Conservation (phyloP, 30 jellyfish, hydroid and myxozoan species). For the Turritopsis rubra region DNA sequence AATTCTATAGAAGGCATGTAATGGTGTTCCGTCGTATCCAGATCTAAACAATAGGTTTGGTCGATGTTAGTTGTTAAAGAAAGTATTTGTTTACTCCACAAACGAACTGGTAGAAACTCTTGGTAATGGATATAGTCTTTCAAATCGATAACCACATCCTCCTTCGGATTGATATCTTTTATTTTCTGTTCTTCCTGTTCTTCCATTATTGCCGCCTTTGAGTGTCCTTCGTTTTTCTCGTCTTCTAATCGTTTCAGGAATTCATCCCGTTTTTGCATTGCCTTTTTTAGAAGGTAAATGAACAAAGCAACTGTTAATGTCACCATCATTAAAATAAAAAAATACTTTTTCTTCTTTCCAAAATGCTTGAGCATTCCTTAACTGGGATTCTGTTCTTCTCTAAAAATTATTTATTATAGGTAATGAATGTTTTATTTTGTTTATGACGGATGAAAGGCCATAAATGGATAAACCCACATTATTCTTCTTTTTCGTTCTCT, state of each 20-base stretch:
- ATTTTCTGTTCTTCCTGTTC: conserved; percentile 22
- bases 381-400: background rate
- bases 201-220: conserved; percentile 25
- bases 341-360: conserved; percentile 16
- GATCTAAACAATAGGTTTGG: background rate
- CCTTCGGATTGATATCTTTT: conserved; percentile 15
- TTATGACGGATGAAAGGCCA: too few relatives aligned
- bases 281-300: conserved; percentile 11
- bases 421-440: too few relatives aligned
- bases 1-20: conserved; percentile 24
- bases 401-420: too few relatives aligned
- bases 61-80: conserved; percentile 11
- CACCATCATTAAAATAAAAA: conserved; percentile 27
- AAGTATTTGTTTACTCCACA: conserved; percentile 24
- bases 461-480: too few relatives aligned
- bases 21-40: background rate
- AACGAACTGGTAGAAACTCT: conserved; percentile 23
- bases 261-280: conserved; percentile 26
- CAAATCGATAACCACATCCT: background rate
- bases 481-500: too few relatives aligned
- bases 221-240: conserved; percentile 19
- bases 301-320: conserved; percentile 4
- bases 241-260: conserved; percentile 17
- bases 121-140: conserved; percentile 11
- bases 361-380: background rate